Conservation (phyloP, 1,140 invertebrate species). For the Neodiprion lecontei region DNA sequence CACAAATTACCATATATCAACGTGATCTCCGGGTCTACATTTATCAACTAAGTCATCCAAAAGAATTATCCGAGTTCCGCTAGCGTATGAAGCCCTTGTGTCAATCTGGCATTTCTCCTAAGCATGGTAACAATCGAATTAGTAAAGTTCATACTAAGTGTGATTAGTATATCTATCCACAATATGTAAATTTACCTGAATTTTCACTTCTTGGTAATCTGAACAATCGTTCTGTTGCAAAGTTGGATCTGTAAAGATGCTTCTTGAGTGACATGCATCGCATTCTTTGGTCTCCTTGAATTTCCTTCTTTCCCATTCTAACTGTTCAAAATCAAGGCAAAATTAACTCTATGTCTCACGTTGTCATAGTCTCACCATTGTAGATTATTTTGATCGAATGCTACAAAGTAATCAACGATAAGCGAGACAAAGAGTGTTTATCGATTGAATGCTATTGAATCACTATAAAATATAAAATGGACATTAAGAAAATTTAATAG, state of each 20-base stretch:
- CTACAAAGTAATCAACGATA: conserved; percentile 67
- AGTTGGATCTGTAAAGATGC: conserved; percentile 57
- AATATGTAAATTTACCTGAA: conserved; percentile 66
- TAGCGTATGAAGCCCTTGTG: conserved; percentile 31
- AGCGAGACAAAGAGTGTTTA: conserved; percentile 16
- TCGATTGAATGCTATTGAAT: neutral
- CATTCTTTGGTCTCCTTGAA: conserved; percentile 48
- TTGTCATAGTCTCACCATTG: conserved; percentile 68
- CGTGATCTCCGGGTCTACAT: conserved; percentile 89
- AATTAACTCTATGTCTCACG: conserved; percentile 63
- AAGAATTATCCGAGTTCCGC: conserved; percentile 66
- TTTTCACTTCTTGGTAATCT: conserved; percentile 92
- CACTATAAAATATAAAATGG: neutral
- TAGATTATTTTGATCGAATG: conserved; percentile 53
- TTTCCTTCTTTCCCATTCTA: conserved; percentile 53
- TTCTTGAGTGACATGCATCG: conserved; percentile 42
- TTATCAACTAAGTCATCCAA: conserved; percentile 88
- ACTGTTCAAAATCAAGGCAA: conserved; percentile 34
- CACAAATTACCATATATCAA: conserved; percentile 75
- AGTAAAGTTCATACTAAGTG: neutral
- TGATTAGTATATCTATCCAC: too few relatives aligned
- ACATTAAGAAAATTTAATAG: neutral
- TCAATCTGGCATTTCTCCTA: conserved; percentile 46
- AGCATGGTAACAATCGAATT: neutral
- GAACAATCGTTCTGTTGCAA: conserved; percentile 73